Base-by-base conservation (phyloP, 2,888 invertebrate genomes). In the Xanthorhoe spadicearia region DNA sequence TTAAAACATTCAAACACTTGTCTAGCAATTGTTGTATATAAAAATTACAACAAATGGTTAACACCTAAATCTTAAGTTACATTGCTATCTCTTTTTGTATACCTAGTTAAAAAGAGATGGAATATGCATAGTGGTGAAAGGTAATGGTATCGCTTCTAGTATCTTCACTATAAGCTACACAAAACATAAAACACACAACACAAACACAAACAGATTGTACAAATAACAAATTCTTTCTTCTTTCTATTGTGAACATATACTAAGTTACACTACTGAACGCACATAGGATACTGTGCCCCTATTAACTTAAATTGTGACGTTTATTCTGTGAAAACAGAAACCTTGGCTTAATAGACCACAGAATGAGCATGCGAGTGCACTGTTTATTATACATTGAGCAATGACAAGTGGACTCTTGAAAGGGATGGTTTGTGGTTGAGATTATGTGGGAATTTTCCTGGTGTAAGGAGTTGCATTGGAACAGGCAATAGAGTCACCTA, bases 361-460 rank as follows among this genome's bases (percentile, higher is more conserved):
- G 81, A 85, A 89, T 89, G 89, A 87, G 91, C 92, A 92, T 93
- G 91, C 85, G 86, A 80, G 86, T 84, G 87, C 87, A 89, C 82
- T 72, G 69, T 28, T 28, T 28, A 28, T 28, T 28, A 28, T n/a
- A n/a, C n/a, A 28, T 28, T 28, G 28, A 28, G n/a, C n/a, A n/a
- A n/a, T n/a, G n/a, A 28, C 28, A 28, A 28, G 28, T 28, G 2
- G 2, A 28, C 28, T 28, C 28, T 28, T 28, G 28, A 5, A 28
- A 28, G 28, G 28, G n/a, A n/a, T n/a, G n/a, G n/a, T n/a, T n/a
- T n/a, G n/a, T n/a, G n/a, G n/a, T n/a, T n/a, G n/a, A n/a, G n/a
- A n/a, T n/a, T n/a, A n/a, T n/a, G n/a, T n/a, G n/a, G n/a, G n/a
- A n/a, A n/a, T n/a, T n/a, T n/a, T n/a, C n/a, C n/a, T n/a, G n/a